A percentile compares a stretch with the other conserved stretches of the same genome.
These are phyloP conservation scores for Piezodorus guildinii DNA, from an alignment of 1,140 invertebrate species.

Conservation along the genomic window DNA sequence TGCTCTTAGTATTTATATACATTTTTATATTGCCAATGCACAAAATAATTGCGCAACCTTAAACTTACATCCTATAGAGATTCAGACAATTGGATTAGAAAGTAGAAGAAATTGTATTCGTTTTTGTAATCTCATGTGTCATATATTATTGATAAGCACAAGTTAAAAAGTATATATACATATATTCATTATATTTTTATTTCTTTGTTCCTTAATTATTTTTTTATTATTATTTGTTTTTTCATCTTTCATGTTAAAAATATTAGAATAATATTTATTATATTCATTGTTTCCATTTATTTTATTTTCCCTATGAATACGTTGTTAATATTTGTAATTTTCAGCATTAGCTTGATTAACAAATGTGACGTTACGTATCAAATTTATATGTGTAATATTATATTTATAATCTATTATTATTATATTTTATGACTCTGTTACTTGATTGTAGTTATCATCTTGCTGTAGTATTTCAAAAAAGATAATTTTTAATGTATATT, in stretches of 20 bases:
- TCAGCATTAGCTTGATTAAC: slow-evolving; percentile 12
- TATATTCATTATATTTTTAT: slow-evolving; percentile 8
- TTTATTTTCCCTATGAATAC: slow-evolving; percentile 5
- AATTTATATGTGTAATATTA: slow-evolving; percentile 11
- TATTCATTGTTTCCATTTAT: slow-evolving; percentile 9
- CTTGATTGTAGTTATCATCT: slow-evolving; percentile 2
- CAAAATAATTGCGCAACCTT: slow-evolving; percentile 19
- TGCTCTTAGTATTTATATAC: slow-evolving; percentile 23
- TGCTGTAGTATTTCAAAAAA: slow-evolving; percentile 4
- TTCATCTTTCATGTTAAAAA: slow-evolving; percentile 7
- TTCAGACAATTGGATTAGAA: slow-evolving; percentile 20
- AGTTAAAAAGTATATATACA: slow-evolving; percentile 15
- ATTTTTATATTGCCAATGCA: slow-evolving; percentile 23
- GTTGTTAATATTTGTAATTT: slow-evolving; percentile 14
- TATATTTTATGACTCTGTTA: slow-evolving; percentile 16
- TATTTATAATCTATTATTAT: slow-evolving; percentile 14
- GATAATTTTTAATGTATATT: slow-evolving; percentile 1
- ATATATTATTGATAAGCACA: slow-evolving; percentile 15
- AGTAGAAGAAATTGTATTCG: slow-evolving; percentile 15
- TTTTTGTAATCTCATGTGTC: slow-evolving; percentile 23
- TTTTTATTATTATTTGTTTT: not conserved
- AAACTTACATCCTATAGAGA: slow-evolving; percentile 7
- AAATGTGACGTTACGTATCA: slow-evolving; percentile 14
- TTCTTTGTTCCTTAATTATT: slow-evolving; percentile 9
- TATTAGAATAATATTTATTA: slow-evolving; percentile 13